These are phyloP conservation scores for Pseudachorutes palmiensis DNA, from an alignment of 1,140 invertebrate genomes.

Conservation along the genomic window DNA sequence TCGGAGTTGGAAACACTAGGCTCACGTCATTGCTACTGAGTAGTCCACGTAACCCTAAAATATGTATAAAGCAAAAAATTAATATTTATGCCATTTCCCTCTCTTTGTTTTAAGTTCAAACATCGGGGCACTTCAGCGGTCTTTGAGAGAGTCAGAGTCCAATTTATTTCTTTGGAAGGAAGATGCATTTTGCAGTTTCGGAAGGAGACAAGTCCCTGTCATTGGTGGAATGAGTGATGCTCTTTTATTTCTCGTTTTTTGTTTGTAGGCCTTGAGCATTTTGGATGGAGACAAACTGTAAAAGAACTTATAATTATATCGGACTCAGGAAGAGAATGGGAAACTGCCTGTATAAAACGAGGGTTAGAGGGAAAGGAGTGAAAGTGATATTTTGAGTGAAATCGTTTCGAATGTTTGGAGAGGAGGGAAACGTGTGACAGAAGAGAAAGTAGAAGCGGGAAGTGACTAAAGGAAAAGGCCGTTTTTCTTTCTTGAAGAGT, in stretches of 20 bases:
- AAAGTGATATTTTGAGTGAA: slow-evolving; percentile 38
- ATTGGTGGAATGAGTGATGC: not conserved
- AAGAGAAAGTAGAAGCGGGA: slow-evolving; percentile 6
- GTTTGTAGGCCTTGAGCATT: not conserved
- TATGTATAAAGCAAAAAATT: not conserved
- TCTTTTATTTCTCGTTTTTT: not conserved
- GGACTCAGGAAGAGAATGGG: not conserved
- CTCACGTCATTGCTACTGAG: slow-evolving; percentile 4
- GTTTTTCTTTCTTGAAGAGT: not conserved
- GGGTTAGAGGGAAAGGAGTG: slow-evolving; percentile 26
- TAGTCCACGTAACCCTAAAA: not conserved
- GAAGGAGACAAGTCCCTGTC: not conserved
- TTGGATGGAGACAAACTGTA: not conserved
- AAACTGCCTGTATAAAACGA: not conserved
- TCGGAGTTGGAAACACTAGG: slow-evolving; percentile 8
- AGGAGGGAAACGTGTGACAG: slow-evolving; percentile 20
- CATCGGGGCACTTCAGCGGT: too few species aligned
- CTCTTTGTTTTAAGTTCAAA: too few species aligned
- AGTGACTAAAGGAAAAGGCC: slow-evolving; percentile 10
- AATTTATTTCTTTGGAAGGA: not conserved
- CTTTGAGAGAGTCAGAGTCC: too few species aligned
- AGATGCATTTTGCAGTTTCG: not conserved
- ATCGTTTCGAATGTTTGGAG: slow-evolving; percentile 20
- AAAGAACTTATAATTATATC: not conserved
- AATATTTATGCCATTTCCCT: too few species aligned